A percentile compares a stretch with the other conserved stretches of the same genome.
These are phyloP conservation scores for Galbula dea DNA, from an alignment of 2,113 vertebrate species.

Conservation along the genomic window DNA sequence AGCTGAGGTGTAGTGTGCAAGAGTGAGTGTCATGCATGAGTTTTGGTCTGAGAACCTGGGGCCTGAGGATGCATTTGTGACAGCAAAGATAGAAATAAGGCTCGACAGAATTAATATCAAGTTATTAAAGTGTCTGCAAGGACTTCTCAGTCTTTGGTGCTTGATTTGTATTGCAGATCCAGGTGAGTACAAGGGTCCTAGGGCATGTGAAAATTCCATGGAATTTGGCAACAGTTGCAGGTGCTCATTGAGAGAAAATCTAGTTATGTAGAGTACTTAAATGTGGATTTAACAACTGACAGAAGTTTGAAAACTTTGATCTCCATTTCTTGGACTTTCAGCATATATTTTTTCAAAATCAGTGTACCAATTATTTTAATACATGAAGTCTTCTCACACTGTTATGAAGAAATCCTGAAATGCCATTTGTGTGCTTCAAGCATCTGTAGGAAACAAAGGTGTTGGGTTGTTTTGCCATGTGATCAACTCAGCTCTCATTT, in stretches of 20 bases:
- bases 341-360: background rate
- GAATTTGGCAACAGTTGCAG: background rate
- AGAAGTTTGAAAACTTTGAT: background rate
- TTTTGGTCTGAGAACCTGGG: background rate
- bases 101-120: background rate
- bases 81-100: background rate
- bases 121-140: background rate
- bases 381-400: background rate
- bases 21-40: fast-evolving
- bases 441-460: conserved; percentile 16
- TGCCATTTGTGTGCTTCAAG: background rate
- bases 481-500: conserved; percentile 23
- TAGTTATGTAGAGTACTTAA: background rate
- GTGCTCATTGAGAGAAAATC: background rate
- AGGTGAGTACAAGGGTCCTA: background rate
- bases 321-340: background rate
- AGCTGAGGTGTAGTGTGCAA: background rate
- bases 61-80: background rate
- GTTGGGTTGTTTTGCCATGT: background rate
- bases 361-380: background rate
- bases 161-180: background rate
- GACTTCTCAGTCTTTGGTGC: background rate
- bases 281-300: background rate
- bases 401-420: background rate
- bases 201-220: background rate